Conservation (phyloP, 2,113 vertebrate genomes). For the Mus pahari region DNA sequence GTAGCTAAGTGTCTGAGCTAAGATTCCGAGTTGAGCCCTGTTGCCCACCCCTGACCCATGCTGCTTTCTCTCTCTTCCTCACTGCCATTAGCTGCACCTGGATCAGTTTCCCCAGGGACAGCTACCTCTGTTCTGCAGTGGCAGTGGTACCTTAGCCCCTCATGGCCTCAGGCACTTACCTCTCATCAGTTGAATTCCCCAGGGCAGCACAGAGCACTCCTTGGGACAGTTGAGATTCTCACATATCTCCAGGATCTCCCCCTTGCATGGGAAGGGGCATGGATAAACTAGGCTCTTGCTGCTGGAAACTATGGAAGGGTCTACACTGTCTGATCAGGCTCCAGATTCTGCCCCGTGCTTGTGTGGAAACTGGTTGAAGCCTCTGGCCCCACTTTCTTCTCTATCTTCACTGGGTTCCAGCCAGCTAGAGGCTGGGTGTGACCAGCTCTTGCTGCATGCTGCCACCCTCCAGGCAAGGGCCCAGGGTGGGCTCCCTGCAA, state of each 20-base stretch:
- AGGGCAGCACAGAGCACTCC: neutral
- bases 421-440: neutral
- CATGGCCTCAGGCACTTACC: neutral
- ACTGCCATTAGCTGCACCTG: neutral
- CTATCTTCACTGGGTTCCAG: neutral
- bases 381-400: neutral
- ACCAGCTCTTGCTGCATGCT: neutral
- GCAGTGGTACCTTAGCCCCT: neutral
- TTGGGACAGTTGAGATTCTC: neutral
- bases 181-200: too few relatives aligned
- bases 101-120: too few relatives aligned
- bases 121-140: accelerated
- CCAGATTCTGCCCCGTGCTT: neutral
- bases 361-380: neutral
- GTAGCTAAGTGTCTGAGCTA: neutral
- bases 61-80: neutral
- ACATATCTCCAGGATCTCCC: accelerated
- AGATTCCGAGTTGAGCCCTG: neutral
- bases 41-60: too few relatives aligned
- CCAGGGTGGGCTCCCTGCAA: neutral
- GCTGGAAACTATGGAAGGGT: neutral
- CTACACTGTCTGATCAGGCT: neutral
- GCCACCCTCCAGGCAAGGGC: neutral
- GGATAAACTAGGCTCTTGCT: neutral
- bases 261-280: neutral